Conservation (phyloP, 2,797 vertebrate genomes). For the Dermochelys coriacea region DNA sequence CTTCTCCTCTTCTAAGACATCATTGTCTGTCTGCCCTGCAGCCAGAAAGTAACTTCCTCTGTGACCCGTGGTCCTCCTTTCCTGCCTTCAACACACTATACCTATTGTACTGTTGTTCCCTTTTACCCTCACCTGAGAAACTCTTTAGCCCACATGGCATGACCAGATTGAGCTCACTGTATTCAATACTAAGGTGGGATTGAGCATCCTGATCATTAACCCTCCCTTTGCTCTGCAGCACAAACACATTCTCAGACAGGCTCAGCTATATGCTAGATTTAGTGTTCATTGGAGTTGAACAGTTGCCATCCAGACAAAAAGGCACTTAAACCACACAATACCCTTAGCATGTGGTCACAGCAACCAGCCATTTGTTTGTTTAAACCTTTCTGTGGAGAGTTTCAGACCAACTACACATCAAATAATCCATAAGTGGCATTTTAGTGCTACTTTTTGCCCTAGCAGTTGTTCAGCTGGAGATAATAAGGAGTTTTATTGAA, state of each 20-base stretch:
- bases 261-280: background rate
- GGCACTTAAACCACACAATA: background rate
- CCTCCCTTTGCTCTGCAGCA: conserved; percentile 27
- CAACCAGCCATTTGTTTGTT: background rate
- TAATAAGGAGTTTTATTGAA: conserved; percentile 29
- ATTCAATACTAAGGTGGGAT: conserved; percentile 11
- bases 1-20: too few relatives aligned
- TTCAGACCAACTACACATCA: conserved; percentile 14
- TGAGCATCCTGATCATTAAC: conserved; percentile 21
- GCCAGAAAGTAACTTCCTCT: background rate
- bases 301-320: background rate
- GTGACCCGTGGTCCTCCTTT: background rate
- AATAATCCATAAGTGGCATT: conserved; percentile 34
- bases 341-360: background rate
- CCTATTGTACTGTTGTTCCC: background rate
- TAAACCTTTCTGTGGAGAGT: conserved; percentile 18
- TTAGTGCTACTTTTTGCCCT: background rate
- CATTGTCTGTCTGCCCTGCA: too few relatives aligned
- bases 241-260: conserved; percentile 7
- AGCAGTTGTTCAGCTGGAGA: background rate
- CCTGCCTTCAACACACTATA: background rate
- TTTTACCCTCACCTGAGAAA: background rate
- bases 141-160: background rate
- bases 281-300: background rate
- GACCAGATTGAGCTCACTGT: background rate